Evolutionary conservation across 2,888 invertebrate genomes (phyloP).

Genomic region (Petrolisthes cinctipes): DNA sequence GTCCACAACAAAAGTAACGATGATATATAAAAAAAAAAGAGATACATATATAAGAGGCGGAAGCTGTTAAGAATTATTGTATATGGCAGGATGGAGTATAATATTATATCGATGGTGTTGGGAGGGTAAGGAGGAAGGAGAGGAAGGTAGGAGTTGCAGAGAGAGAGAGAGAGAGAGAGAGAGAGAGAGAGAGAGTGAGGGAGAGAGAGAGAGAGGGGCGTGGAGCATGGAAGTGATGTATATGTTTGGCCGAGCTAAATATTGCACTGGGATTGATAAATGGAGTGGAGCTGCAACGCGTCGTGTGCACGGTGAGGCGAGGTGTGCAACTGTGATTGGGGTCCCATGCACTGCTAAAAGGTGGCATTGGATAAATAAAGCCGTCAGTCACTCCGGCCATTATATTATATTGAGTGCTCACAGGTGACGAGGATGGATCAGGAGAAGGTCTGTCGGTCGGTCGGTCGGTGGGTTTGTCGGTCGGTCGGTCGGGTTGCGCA

Average conservation of each 20-base stretch:
- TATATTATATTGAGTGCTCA: too few relatives aligned
- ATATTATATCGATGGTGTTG: not conserved
- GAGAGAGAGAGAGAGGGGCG: slow-evolving; percentile 2
- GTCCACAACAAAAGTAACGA: slow-evolving; percentile 32
- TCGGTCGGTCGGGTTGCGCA: too few relatives aligned
- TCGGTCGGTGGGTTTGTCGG: too few relatives aligned
- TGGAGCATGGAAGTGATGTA: not conserved
- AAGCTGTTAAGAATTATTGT: not conserved
- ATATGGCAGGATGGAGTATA: not conserved
- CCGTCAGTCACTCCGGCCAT: too few relatives aligned
- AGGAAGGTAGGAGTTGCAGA: too few relatives aligned
- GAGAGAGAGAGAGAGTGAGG: not conserved
- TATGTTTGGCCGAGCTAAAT: not conserved
- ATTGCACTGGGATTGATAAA: slow-evolving; percentile 11
- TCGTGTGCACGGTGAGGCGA: too few relatives aligned
- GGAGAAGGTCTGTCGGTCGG: too few relatives aligned
- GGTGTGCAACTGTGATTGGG: too few relatives aligned
- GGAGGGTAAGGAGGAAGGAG: not conserved
- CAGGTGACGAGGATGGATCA: too few relatives aligned
- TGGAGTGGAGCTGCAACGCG: not conserved
- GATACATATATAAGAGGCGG: not conserved
- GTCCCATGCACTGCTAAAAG: too few relatives aligned
- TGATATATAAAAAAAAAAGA: not conserved
- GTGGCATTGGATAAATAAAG: too few relatives aligned
- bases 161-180: not conserved